phyloP scores from a whole-genome alignment of 2,797 vertebrate species.

The Mycteria americana region DNA sequence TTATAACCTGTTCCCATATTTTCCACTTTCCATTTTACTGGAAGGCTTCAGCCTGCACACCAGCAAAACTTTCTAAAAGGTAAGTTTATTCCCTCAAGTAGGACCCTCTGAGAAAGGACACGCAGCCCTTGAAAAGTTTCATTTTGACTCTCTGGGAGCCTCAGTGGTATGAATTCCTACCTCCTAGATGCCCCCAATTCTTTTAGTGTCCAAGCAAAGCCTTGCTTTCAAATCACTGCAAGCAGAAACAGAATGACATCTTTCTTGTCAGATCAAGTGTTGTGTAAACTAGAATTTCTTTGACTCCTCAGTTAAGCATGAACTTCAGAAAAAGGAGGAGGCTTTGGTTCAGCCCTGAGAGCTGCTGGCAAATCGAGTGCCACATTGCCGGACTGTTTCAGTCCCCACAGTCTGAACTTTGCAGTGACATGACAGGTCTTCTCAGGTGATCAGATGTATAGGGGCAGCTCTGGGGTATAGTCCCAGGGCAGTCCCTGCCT shows the following conservation, averaged over 20 bases:
- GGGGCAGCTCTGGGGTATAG: background rate
- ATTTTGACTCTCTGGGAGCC: background rate
- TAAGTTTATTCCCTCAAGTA: background rate
- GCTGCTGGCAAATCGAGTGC: background rate
- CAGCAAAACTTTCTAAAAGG: background rate
- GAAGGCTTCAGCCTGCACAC: background rate
- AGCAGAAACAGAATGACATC: background rate
- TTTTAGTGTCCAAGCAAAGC: background rate
- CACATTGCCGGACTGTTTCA: background rate
- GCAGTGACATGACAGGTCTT: background rate
- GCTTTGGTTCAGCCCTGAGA: background rate
- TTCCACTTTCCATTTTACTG: background rate
- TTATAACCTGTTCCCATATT: background rate
- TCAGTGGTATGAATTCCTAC: background rate
- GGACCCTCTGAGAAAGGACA: background rate
- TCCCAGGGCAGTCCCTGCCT: background rate
- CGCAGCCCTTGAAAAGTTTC: background rate
- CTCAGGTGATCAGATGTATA: background rate
- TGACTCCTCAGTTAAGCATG: background rate
- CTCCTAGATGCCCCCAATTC: background rate
- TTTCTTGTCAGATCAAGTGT: background rate
- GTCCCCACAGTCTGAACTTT: background rate
- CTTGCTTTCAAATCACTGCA: background rate
- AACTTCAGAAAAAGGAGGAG: background rate
- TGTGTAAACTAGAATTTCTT: background rate